Evolutionary conservation across 2,797 vertebrate genomes (phyloP), one percentile per base, ranked within the genome.

Genomic region (Dallia pectoralis): DNA sequence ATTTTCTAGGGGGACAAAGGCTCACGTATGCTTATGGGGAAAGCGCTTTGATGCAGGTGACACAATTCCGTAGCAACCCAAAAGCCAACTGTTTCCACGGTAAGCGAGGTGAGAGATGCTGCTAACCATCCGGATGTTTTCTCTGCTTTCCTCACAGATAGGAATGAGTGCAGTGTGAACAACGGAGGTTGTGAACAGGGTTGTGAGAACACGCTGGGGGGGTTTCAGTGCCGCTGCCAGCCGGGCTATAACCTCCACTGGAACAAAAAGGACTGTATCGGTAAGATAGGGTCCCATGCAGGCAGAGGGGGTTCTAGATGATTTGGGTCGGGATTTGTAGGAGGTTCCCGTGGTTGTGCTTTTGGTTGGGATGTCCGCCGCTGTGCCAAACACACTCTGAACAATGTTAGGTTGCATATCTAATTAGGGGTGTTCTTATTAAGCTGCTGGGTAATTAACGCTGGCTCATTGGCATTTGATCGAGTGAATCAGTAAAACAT

Each of bases 261-360:
- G 98, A 99, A 99, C 92, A 95, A 93, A 89, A 99, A 98, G 84
- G 98, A 99, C 86, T 99, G 97, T 86, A 91, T 96, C 78, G 97
- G 98, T 99, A 97, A 98, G 96, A 86, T 83, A 88, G 88, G 86
- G 88, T 68, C 77, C 40, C 75, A 70, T 87, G 87, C 89, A 88
- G 87, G 86, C 91, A 33, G 18, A 48, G 44, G 51, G 30, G 33
- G 33, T 14, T 59, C 48, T 48, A 6, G 29, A 40, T 30, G 64
- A 19, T 19, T 51, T 51, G 18, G 48, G 53, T 22, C 25, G 53
- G 2, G 53, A 3, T 3, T 22, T 25, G 19, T 67, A 11, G 2
- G 19, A 29, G 40, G 29, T 22, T 30, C 32, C 48, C 47, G 27
- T 19, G 16, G 32, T 59, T 63, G 51, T 25, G 49, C 15, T 76